Evolutionary conservation across 1,140 invertebrate species (phyloP), one percentile per base, ranked within the genome.

Genomic region (Probaryconus sp.): DNA sequence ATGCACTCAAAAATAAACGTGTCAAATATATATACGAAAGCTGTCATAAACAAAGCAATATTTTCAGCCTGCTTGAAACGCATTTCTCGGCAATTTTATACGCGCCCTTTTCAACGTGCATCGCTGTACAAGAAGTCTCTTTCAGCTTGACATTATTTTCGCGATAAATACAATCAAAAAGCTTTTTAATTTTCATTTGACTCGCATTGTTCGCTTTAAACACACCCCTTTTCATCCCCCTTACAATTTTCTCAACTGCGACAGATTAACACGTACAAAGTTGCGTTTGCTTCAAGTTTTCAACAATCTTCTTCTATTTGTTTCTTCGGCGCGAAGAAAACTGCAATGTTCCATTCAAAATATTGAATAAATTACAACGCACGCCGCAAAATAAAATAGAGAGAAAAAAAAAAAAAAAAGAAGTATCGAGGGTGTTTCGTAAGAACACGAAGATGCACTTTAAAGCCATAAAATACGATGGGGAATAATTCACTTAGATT

Each of bases 1-100:
- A 53, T 21, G 50, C 18, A 40, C 35, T 42, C 55, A n/a, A 50
- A 48, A 48, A 61, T 61, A 26, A 30, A 50, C 43, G 43, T 24
- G 43, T 48, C 56, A 61, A 61, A 48, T 30, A 40, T 18, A 61
- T 38, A 38, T 14, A 28, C 33, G 21, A 58, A 28, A 43, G 10
- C 31, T 35, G 56, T 48, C 56, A 48, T 7, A 21, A 48, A 40
- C 56, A 48, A 61, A 40, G 28, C 37, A 43, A 56, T 24, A 42
- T 28, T 42, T 56, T 45, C 16, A 2, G n/a, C 18, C 14, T 37
- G 14, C 14, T 21, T 20, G 26, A 47, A 47, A 60, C 11, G 28
- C 13, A 26, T 51, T 51, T 33, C 9, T 0, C 17, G 20, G 9
- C 6, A 14, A 17, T 51, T 17, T 51, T 33, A 37, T 11, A 51